Evolutionary conservation across 2,797 vertebrate species (phyloP).

Genomic region (Falco novaeseelandiae): DNA sequence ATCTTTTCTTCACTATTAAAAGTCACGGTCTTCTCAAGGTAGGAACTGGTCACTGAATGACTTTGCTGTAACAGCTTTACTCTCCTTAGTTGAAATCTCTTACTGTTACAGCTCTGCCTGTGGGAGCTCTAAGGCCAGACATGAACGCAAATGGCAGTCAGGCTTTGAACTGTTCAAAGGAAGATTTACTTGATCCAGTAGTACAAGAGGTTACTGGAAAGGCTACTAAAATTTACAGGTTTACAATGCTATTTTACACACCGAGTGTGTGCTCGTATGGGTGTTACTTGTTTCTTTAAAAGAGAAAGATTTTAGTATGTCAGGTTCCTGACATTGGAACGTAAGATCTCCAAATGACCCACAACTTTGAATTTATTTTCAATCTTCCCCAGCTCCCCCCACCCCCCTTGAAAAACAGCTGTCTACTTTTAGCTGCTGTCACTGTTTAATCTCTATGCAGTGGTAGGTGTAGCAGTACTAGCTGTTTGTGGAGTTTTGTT

Average conservation of each 20-base stretch:
- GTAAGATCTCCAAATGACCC: not conserved
- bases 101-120: not conserved
- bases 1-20: not conserved
- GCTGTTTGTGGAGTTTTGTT: not conserved
- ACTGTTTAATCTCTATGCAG: not conserved
- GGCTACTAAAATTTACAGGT: not conserved
- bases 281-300: not conserved
- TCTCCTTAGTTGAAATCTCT: not conserved
- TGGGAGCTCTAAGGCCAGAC: accelerated
- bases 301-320: not conserved
- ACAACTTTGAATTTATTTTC: not conserved
- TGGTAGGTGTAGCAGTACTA: not conserved
- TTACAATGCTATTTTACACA: not conserved
- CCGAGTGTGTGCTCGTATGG: not conserved
- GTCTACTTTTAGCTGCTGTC: not conserved
- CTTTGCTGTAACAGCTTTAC: not conserved
- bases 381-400: too few relatives aligned
- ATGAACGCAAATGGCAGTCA: not conserved
- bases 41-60: not conserved
- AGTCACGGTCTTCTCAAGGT: not conserved
- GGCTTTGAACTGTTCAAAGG: not conserved
- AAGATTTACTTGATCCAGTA: not conserved
- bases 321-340: not conserved
- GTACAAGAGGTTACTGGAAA: not conserved
- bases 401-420: not conserved